Evolutionary conservation across 2,797 vertebrate species (phyloP).

Genomic region (Sphenopsis melanotis): DNA sequence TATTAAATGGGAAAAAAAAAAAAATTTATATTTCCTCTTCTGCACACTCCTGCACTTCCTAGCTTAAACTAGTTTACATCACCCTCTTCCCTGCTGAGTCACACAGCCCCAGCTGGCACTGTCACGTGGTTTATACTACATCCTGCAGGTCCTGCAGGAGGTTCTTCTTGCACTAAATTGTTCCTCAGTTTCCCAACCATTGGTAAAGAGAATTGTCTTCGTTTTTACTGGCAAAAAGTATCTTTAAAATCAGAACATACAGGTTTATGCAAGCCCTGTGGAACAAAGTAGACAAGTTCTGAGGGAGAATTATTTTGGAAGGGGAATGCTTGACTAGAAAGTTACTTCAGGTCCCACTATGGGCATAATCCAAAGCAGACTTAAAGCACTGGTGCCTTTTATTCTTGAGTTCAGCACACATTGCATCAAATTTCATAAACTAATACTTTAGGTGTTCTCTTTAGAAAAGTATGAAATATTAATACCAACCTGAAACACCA

Average conservation of each 20-base stretch:
- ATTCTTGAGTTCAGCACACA: not conserved
- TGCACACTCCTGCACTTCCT: not conserved
- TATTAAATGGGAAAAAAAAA: not conserved
- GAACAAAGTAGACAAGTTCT: not conserved
- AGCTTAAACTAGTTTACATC: not conserved
- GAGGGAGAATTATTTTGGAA: not conserved
- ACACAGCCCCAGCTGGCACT: not conserved
- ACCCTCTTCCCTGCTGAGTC: not conserved
- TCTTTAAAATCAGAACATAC: not conserved
- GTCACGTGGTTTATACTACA: not conserved
- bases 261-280: not conserved
- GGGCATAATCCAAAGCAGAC: not conserved
- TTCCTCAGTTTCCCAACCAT: not conserved
- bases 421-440: not conserved
- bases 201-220: not conserved
- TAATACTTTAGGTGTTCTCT: not conserved
- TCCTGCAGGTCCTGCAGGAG: not conserved
- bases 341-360: not conserved
- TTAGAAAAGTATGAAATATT: not conserved
- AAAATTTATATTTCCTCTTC: not conserved
- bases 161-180: not conserved
- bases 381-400: not conserved
- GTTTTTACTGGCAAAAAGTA: not conserved
- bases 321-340: not conserved
- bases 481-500: not conserved